A percentile compares a stretch with the other conserved stretches of the same genome.
Evolutionary conservation across 1,140 invertebrate genomes (phyloP).

Genomic region (Melitaea cinxia): DNA sequence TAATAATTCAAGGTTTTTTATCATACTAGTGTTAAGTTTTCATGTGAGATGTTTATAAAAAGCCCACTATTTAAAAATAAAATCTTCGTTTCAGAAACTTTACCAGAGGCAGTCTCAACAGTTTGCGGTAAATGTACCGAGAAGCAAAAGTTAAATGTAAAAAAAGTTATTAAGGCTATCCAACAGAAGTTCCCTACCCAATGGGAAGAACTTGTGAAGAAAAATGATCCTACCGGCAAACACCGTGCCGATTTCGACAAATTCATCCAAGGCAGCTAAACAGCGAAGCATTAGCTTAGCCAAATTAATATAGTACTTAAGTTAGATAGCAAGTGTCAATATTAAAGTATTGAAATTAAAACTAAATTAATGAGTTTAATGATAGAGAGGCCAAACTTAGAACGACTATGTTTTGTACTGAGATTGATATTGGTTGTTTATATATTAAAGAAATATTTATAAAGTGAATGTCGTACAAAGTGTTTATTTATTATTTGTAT

Average conservation of each 20-base stretch:
- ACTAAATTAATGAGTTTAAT: neutral
- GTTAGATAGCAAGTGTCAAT: too few relatives aligned
- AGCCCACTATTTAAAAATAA: neutral
- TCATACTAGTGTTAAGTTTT: too few relatives aligned
- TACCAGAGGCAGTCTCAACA: conserved; percentile 84
- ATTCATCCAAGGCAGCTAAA: conserved; percentile 66
- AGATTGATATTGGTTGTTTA: conserved; percentile 2
- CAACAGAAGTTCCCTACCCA: conserved; percentile 74
- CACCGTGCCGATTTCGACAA: conserved; percentile 66
- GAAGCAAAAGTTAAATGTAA: conserved; percentile 83
- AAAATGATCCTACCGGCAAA: conserved; percentile 74
- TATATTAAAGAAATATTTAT: neutral
- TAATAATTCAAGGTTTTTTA: too few relatives aligned
- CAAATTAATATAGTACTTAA: conserved; percentile 8
- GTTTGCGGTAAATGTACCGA: conserved; percentile 83
- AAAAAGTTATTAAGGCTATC: conserved; percentile 83
- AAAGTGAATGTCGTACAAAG: conserved; percentile 16
- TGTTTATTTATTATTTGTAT: conserved; percentile 33
- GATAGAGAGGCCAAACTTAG: neutral
- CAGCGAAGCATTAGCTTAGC: neutral
- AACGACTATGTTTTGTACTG: too few relatives aligned
- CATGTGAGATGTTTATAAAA: neutral
- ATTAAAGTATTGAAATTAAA: too few relatives aligned
- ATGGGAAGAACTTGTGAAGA: conserved; percentile 76
- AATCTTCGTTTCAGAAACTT: conserved; percentile 76